Evolutionary conservation across 2,113 vertebrate species (phyloP).

Genomic region (Chelonoidis abingdonii): DNA sequence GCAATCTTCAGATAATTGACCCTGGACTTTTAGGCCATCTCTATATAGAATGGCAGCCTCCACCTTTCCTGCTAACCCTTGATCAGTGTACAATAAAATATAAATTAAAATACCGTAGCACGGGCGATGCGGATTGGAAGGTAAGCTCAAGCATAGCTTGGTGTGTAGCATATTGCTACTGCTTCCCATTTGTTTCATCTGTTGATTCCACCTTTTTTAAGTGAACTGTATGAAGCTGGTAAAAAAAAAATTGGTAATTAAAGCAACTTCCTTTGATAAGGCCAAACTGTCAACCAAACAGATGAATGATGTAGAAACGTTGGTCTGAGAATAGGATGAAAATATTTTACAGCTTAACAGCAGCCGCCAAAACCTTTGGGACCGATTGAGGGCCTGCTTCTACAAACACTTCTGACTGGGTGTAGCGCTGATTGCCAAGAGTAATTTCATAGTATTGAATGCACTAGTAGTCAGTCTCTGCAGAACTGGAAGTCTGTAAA

Average conservation of each 20-base stretch:
- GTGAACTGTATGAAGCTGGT: background rate
- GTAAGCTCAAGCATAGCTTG: conserved; percentile 67
- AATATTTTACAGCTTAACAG: background rate
- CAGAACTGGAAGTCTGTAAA: background rate
- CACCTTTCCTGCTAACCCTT: conserved; percentile 48
- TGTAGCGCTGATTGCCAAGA: background rate
- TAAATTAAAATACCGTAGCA: conserved; percentile 81
- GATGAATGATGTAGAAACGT: background rate
- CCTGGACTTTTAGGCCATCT: conserved; percentile 86
- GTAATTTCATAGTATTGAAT: background rate
- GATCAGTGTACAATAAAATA: conserved; percentile 79
- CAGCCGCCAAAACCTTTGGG: background rate
- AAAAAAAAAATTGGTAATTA: background rate
- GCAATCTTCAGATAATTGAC: conserved; percentile 82
- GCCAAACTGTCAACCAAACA: background rate
- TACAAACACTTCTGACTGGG: background rate
- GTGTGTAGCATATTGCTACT: accelerated
- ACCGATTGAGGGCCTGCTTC: background rate
- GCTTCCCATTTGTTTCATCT: background rate
- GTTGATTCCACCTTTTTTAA: background rate
- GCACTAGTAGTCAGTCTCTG: background rate
- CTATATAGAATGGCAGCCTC: conserved; percentile 83
- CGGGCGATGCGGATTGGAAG: conserved; percentile 79
- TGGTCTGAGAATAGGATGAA: background rate
- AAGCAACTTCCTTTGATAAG: background rate